phyloP scores from a whole-genome alignment of 2,888 invertebrate genomes.

The Proisotoma minuta region DNA sequence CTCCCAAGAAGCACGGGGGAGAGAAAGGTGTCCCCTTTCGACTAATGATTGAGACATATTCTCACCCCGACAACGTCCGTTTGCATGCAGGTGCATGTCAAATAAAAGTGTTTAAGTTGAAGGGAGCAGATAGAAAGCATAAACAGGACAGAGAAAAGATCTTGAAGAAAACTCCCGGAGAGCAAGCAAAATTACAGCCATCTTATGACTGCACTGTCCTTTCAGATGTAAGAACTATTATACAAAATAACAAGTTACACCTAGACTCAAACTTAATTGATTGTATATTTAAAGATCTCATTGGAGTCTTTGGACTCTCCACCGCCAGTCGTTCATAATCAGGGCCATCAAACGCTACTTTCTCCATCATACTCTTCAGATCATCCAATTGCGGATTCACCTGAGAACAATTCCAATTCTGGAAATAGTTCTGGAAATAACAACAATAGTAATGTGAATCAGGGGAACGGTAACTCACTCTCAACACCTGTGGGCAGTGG shows the following conservation, averaged over 20 bases:
- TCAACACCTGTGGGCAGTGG: not conserved
- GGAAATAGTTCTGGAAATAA: constrained; percentile 26
- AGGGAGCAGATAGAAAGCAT: constrained; percentile 94
- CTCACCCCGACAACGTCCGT: constrained; percentile 59
- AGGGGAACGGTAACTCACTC: constrained; percentile 1
- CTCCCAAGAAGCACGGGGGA: constrained; percentile 95
- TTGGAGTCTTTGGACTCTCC: constrained; percentile 60
- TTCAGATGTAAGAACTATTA: constrained; percentile 72
- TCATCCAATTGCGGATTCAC: constrained; percentile 44
- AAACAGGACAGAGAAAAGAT: constrained; percentile 95
- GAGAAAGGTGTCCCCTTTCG: constrained; percentile 97
- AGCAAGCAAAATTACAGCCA: constrained; percentile 89
- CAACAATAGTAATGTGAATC: constrained; percentile 2
- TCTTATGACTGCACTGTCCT: constrained; percentile 93
- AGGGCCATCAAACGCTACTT: constrained; percentile 34
- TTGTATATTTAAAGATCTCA: constrained; percentile 55
- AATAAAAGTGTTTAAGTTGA: constrained; percentile 81
- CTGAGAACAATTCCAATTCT: constrained; percentile 40
- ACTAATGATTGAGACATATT: constrained; percentile 85
- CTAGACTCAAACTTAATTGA: not conserved
- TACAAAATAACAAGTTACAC: constrained; percentile 9
- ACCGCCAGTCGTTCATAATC: constrained; percentile 38
- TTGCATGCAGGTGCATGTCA: constrained; percentile 93
- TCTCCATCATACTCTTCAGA: constrained; percentile 46
- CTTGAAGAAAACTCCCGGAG: constrained; percentile 71